Evolutionary conservation across 2,888 invertebrate genomes (phyloP), one percentile per base, ranked within the genome.

Genomic region (Heliconius charithonia): DNA sequence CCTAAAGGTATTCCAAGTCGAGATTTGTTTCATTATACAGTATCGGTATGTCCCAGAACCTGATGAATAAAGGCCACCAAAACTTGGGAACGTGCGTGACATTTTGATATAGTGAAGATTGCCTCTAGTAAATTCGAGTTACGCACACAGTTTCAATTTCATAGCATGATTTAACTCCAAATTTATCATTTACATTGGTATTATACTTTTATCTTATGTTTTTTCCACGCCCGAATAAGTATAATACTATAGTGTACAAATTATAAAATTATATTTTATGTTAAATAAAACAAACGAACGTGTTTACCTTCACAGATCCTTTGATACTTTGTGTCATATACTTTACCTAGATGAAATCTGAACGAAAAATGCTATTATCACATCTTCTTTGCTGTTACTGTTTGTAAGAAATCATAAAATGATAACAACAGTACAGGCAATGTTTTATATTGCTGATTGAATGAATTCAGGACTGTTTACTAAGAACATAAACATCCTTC

Each of bases 1-100:
- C 85, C 87, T 85, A 83, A 84, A 87, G 86, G 83, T 83, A 82
- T 83, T 82, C 81, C 79, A 81, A 85, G 82, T 85, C 86, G 85
- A 88, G 88, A 88, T 87, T 89, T 88, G 90, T 89, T 88, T 87
- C 86, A 88, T 88, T 86, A 85, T 85, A 82, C 84, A 79, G 82
- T 80, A 76, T 80, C 80, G 80, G 77, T 76, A 81, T 80, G 82
- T 82, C 83, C 84, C 81, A 80, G 81, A 80, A 79, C 79, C 77
- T 83, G 79, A 81, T 83, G 83, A 84, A 83, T 83, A 84, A 83
- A 80, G 82, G 79, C 81, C 81, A 79, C 81, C 81, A 77, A 81
- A 82, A 81, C 83, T 81, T 80, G 74, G 82, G 79, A 79, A 81
- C 82, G 83, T 81, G 82, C 78, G 83, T 84, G 81, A 83, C 83